Evolutionary conservation across 2,797 vertebrate genomes (phyloP).

Genomic region (Platyrinchus mystaceus): DNA sequence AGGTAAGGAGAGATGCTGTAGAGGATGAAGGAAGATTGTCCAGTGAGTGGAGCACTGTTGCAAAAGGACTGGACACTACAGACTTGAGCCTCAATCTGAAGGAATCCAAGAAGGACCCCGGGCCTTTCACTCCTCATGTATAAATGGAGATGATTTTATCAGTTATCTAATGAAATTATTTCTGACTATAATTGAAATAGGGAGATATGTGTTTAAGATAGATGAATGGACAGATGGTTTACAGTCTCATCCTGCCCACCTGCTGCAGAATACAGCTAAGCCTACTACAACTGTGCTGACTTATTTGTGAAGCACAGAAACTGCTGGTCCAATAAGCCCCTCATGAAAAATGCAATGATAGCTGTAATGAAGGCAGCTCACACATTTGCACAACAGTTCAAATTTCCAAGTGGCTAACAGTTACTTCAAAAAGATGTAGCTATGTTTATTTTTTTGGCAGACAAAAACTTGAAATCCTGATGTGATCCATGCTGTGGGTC

Average conservation of each 20-base stretch:
- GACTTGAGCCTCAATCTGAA: neutral
- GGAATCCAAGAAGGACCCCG: neutral
- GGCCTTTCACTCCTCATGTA: neutral
- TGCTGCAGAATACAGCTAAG: constrained; percentile 11
- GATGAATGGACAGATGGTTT: constrained; percentile 26
- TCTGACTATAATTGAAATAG: neutral
- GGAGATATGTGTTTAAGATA: neutral
- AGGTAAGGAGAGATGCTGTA: neutral
- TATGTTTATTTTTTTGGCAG: neutral
- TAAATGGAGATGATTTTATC: neutral
- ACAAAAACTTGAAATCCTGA: neutral
- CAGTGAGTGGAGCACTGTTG: neutral
- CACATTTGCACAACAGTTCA: neutral
- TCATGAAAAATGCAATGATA: neutral
- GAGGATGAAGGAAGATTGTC: neutral
- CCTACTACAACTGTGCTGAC: neutral
- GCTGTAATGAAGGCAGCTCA: neutral
- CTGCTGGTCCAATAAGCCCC: neutral
- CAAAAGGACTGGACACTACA: neutral
- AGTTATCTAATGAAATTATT: neutral
- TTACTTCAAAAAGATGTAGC: neutral
- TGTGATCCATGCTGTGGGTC: neutral
- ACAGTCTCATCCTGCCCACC: constrained; percentile 20
- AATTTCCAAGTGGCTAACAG: neutral
- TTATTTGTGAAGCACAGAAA: neutral